A percentile compares a stretch with the other conserved stretches of the same genome.
phyloP scores from a whole-genome alignment of 2,888 invertebrate genomes.

The Liopterus haemorrhoidalis region DNA sequence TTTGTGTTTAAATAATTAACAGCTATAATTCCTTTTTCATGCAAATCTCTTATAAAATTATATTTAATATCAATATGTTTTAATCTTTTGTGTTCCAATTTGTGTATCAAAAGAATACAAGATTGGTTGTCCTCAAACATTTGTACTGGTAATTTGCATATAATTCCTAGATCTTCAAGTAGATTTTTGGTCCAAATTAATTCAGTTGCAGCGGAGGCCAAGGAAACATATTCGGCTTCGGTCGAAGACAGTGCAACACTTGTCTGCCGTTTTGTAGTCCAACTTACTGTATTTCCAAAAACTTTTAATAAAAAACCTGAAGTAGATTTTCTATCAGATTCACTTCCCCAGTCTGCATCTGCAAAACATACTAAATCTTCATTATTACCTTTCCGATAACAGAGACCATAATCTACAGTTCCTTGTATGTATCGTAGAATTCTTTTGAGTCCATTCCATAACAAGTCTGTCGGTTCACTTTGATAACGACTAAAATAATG shows the following conservation, averaged over 20 bases:
- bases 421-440: slow-evolving; percentile 31
- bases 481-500: slow-evolving; percentile 28
- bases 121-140: too few relatives aligned
- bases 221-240: too few relatives aligned
- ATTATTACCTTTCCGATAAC: slow-evolving; percentile 17
- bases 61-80: too few relatives aligned
- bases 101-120: too few relatives aligned
- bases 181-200: too few relatives aligned
- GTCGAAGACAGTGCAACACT: slow-evolving; percentile 34
- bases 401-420: slow-evolving; percentile 25
- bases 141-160: too few relatives aligned
- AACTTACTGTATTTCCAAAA: slow-evolving; percentile 31
- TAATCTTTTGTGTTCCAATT: too few relatives aligned
- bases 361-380: slow-evolving; percentile 25
- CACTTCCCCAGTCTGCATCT: slow-evolving; percentile 27
- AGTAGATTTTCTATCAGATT: slow-evolving; percentile 21
- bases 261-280: slow-evolving; percentile 35
- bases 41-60: too few relatives aligned
- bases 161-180: too few relatives aligned
- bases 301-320: slow-evolving; percentile 26
- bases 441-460: slow-evolving; percentile 29
- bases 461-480: slow-evolving; percentile 21
- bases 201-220: too few relatives aligned
- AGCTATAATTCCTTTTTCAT: too few relatives aligned
- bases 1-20: too few relatives aligned